Evolutionary conservation across 2,888 invertebrate genomes (phyloP), one percentile per base, ranked within the genome.

Genomic region (Halictus quadricinctus): DNA sequence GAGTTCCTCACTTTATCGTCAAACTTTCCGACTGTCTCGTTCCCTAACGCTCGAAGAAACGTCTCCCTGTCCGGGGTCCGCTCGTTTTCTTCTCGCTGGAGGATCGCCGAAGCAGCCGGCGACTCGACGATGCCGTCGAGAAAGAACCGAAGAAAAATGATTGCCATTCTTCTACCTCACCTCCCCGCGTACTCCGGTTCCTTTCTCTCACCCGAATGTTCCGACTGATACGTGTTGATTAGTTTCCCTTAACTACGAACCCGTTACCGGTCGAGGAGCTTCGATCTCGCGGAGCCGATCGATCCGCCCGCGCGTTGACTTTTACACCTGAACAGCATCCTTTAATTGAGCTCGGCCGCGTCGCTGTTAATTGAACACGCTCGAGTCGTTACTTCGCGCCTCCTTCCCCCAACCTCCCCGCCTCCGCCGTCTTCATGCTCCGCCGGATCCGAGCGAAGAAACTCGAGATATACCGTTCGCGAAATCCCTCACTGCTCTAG

Each of bases 321-420:
- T 83, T 85, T 80, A 89, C 89, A 86, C 87, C 81, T 74, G 89
- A 85, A 84, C 87, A 83, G 66, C 75, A 81, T 79, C 82, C 87
- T 81, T 87, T 88, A 89, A 89, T 88, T 87, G 89, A 86, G 82
- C 70, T 72, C 76, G 60, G 72, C 70, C 80, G 81, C 79, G 80
- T 79, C 69, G 74, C 75, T 43, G 78, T 81, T 86, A 87, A 87
- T 86, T 87, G 83, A 74, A 86, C 84, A 87, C 84, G 81, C 81
- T 88, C 82, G 74, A 82, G 78, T 86, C 81, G 88, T 89, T 89
- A 79, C 78, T 88, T 89, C 70, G 29, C 77, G 80, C 73, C 78
- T 66, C 82, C 48, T n/a, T 8, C 64, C 3, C 66, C 8, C 12
- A 12, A 1, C 25, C 25, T 8, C 25, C n/a, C 1, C n/a, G n/a